Conservation (phyloP, 2,797 vertebrate species). For the Urocyon cinereoargenteus region DNA sequence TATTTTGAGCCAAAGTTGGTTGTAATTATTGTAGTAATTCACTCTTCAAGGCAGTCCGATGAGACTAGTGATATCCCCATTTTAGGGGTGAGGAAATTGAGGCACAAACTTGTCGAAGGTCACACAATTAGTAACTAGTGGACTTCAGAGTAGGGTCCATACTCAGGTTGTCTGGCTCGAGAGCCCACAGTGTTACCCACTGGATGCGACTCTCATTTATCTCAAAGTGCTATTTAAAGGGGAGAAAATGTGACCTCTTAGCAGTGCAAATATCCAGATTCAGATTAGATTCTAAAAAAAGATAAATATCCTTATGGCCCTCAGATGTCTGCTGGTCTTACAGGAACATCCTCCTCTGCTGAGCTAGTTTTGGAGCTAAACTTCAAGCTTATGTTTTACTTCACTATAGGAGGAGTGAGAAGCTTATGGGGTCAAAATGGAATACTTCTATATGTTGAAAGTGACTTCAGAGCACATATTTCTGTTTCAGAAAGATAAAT, state of each 20-base stretch:
- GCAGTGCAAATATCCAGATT: neutral
- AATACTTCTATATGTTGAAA: neutral
- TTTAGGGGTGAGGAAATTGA: constrained; percentile 19
- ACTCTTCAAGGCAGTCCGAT: neutral
- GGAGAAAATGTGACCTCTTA: neutral
- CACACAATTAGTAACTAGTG: neutral
- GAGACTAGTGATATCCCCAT: neutral
- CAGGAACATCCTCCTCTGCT: neutral
- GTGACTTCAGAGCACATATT: constrained; percentile 14
- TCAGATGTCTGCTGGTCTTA: neutral
- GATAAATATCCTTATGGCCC: neutral
- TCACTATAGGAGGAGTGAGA: neutral
- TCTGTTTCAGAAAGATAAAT: constrained; percentile 60
- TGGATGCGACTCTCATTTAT: neutral
- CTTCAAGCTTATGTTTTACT: neutral
- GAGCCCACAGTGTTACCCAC: neutral
- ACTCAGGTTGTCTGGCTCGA: neutral
- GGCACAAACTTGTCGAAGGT: neutral
- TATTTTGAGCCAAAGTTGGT: neutral
- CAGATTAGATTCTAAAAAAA: constrained; percentile 37
- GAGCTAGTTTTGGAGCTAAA: neutral
- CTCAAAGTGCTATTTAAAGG: neutral
- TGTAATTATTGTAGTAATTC: neutral
- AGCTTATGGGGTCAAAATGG: constrained; percentile 32
- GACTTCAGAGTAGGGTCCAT: neutral